These are phyloP conservation scores for Tiphia femorata DNA, from an alignment of 2,888 invertebrate genomes.

Conservation along the genomic window DNA sequence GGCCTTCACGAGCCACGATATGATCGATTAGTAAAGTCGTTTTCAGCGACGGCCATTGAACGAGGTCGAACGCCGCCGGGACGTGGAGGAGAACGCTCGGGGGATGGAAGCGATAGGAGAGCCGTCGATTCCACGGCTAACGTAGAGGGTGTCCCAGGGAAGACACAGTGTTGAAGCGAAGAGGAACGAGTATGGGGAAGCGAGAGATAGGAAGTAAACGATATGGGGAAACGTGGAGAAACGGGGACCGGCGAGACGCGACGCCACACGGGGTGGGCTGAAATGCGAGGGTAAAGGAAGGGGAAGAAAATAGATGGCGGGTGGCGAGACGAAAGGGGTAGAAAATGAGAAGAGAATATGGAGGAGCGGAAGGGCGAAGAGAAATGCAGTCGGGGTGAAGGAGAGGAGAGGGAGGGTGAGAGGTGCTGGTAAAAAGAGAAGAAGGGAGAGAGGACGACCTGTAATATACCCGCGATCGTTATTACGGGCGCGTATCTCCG, in stretches of 20 bases:
- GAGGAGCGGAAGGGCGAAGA: not conserved
- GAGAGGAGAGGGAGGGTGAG: conserved; percentile 4
- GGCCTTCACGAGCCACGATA: conserved; percentile 33
- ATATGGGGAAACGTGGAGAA: too few relatives aligned
- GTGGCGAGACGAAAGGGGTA: not conserved
- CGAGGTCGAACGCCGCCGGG: too few relatives aligned
- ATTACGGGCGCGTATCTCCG: conserved; percentile 36
- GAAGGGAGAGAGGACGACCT: conserved; percentile 17
- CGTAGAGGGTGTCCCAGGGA: too few relatives aligned
- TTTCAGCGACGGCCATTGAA: too few relatives aligned
- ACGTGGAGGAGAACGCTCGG: too few relatives aligned
- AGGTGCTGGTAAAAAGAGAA: conserved; percentile 19
- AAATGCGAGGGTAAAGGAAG: not conserved
- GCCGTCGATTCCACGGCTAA: too few relatives aligned
- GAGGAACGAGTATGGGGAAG: too few relatives aligned
- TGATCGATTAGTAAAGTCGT: conserved; percentile 51
- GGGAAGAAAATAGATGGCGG: not conserved
- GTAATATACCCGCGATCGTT: conserved; percentile 51
- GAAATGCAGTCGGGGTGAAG: conserved; percentile 1
- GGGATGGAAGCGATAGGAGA: too few relatives aligned
- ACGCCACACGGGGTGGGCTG: too few relatives aligned
- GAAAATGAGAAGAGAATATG: not conserved
- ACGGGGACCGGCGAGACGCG: too few relatives aligned
- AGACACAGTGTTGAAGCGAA: too few relatives aligned
- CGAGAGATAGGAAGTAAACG: too few relatives aligned